phyloP scores from a whole-genome alignment of 2,888 invertebrate species.

The Tryphoninae sp. region DNA sequence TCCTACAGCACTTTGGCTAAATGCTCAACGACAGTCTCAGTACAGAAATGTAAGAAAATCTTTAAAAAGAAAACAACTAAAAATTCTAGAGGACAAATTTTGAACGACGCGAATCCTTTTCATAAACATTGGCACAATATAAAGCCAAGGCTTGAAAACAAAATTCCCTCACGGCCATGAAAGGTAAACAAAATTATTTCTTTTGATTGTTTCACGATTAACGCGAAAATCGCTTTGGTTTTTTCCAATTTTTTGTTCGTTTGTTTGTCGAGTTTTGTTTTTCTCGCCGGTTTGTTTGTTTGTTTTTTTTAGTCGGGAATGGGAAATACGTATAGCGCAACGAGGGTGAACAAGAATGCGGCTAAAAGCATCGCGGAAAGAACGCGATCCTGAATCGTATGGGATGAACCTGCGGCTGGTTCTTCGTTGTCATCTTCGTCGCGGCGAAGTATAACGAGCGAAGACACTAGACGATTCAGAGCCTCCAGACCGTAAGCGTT shows the following conservation, averaged over 20 bases:
- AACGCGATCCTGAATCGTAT: conserved; percentile 78
- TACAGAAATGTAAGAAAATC: too few relatives aligned
- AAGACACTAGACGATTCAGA: conserved; percentile 77
- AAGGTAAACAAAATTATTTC: background rate
- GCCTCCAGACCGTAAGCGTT: conserved; percentile 79
- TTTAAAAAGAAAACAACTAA: too few relatives aligned
- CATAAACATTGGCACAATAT: too few relatives aligned
- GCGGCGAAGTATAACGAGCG: conserved; percentile 72
- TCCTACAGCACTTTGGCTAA: too few relatives aligned
- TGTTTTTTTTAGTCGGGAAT: conserved; percentile 79
- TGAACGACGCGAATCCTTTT: too few relatives aligned
- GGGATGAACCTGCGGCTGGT: conserved; percentile 76
- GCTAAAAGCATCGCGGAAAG: conserved; percentile 79
- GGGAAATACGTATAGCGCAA: conserved; percentile 82
- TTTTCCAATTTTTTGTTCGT: background rate
- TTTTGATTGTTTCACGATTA: conserved; percentile 16
- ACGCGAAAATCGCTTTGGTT: background rate
- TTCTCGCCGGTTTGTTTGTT: background rate
- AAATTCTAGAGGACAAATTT: too few relatives aligned
- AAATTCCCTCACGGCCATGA: background rate
- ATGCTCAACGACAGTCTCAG: too few relatives aligned
- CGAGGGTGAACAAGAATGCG: conserved; percentile 82
- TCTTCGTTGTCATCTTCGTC: conserved; percentile 73
- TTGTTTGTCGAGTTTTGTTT: background rate
- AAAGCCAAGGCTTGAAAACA: too few relatives aligned